phyloP scores from a whole-genome alignment of 35 echinoderm and acorn worm genomes.

The Eucidaris tribuloides region DNA sequence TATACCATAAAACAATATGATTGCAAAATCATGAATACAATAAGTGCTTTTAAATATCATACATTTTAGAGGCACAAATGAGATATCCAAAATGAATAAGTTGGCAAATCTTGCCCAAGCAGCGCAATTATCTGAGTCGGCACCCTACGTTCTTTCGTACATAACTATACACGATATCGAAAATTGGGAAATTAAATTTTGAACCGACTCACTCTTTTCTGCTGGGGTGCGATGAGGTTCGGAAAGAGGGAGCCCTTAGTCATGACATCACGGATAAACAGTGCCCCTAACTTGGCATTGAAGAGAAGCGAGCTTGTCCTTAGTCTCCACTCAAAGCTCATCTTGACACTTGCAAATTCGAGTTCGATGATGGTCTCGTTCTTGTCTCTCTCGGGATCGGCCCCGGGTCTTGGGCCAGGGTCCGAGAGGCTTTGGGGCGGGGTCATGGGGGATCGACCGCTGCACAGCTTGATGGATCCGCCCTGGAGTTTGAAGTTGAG shows the following conservation, averaged over 20 bases:
- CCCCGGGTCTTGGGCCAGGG: neutral
- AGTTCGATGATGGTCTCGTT: conserved; percentile 69
- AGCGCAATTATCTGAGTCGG: too few species aligned
- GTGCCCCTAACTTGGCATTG: conserved; percentile 77
- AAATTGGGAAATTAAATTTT: too few species aligned
- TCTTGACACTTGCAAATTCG: conserved; percentile 84
- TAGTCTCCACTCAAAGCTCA: conserved; percentile 87
- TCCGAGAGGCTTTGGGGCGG: neutral
- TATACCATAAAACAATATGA: too few species aligned
- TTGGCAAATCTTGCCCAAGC: too few species aligned
- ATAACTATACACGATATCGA: too few species aligned
- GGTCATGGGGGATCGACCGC: too few species aligned
- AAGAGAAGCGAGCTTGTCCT: conserved; percentile 86
- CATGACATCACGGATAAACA: conserved; percentile 83
- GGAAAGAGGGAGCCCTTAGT: conserved; percentile 84
- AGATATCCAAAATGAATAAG: too few species aligned
- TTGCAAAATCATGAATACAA: too few species aligned
- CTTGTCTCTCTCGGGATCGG: neutral
- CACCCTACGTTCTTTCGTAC: too few species aligned
- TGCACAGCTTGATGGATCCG: conserved; percentile 76
- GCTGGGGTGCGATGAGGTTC: conserved; percentile 70
- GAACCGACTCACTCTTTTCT: conserved; percentile 62
- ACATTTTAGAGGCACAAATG: too few species aligned
- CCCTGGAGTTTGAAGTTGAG: conserved; percentile 89
- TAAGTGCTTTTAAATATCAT: too few species aligned